phyloP scores from a whole-genome alignment of 35 echinoderm and acorn worm species.

The Ophiothrix spiculata region DNA sequence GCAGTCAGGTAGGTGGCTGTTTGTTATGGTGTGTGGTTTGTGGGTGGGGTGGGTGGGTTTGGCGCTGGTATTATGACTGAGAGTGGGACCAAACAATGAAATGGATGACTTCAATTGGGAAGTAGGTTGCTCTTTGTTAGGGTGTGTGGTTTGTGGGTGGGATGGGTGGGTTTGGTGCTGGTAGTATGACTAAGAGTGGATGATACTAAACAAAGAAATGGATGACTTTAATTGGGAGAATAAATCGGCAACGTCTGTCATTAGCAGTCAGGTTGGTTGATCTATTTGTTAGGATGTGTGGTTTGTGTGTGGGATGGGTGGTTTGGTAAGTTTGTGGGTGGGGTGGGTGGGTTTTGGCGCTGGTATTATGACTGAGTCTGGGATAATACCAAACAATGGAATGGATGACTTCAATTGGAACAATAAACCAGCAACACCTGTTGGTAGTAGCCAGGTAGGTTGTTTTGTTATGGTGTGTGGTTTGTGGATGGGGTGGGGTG shows the following conservation, averaged over 20 bases:
- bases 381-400: slow-evolving; percentile 71
- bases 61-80: slow-evolving; percentile 74
- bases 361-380: slow-evolving; percentile 66
- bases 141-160: too few relatives aligned
- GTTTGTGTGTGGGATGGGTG: too few relatives aligned
- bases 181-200: slow-evolving; percentile 70
- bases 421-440: slow-evolving; percentile 43
- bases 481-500: too few relatives aligned
- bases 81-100: slow-evolving; percentile 67
- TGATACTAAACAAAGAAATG: slow-evolving; percentile 86
- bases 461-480: too few relatives aligned
- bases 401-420: slow-evolving; percentile 88
- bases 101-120: slow-evolving; percentile 88
- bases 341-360: too few relatives aligned
- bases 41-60: too few relatives aligned
- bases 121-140: too few relatives aligned
- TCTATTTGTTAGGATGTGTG: too few relatives aligned
- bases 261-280: too few relatives aligned
- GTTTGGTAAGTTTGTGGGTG: too few relatives aligned
- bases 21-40: too few relatives aligned
- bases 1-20: not conserved
- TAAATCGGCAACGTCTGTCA: slow-evolving; percentile 34
- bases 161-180: slow-evolving; percentile 85
- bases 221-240: slow-evolving; percentile 78
- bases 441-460: too few relatives aligned